Base-by-base conservation (phyloP, 1,140 invertebrate species). In the Drosophila prosaltans region DNA sequence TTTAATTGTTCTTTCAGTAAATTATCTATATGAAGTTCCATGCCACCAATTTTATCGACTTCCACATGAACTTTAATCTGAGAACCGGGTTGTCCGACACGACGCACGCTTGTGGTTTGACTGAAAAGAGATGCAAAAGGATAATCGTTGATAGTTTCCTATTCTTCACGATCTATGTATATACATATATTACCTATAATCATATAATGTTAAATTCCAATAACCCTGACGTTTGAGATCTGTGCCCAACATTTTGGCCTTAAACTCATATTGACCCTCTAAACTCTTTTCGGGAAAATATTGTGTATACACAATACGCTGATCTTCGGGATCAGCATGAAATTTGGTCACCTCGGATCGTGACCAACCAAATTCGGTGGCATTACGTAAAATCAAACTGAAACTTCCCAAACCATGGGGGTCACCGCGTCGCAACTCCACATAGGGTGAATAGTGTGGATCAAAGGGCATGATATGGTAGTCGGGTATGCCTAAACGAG, bases 261-360 rank as follows among this genome's bases (percentile, higher is more conserved):
- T 93, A 51, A 95, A 94, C 73, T 95, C 94, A 69, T 96, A 97
- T 57, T 94, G 93, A 5, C 96, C 96, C 45, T 93, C 91, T 1
- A 97, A 85, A 67, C 93, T 94, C 80, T 97, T 97, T 69, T 96
- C 95, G 1, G 96, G 96, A 83, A 97, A 97, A 90, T 95, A 96
- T 92, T 97, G 96, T 0, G 95, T 95, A 80, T 96, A 96, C 51
- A 96, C 94, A 2, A 96, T 94, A 26, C 93, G 92, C 28, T 94
- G 91, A 64, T 94, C 94, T 16, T 94, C 93, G 83, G 93, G 93
- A 75, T 96, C 94, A n/a, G 93, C 95, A 86, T 96, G 96, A 91
- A 96, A 96, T 92, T 95, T 96, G 5, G 95, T 97, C 41, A 97
- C 95, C 92, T 95, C 95, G 7, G 96, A 97, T 1, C 93, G 82